Base-by-base conservation (phyloP, 2,113 vertebrate species). In the Elgaria multicarinata region DNA sequence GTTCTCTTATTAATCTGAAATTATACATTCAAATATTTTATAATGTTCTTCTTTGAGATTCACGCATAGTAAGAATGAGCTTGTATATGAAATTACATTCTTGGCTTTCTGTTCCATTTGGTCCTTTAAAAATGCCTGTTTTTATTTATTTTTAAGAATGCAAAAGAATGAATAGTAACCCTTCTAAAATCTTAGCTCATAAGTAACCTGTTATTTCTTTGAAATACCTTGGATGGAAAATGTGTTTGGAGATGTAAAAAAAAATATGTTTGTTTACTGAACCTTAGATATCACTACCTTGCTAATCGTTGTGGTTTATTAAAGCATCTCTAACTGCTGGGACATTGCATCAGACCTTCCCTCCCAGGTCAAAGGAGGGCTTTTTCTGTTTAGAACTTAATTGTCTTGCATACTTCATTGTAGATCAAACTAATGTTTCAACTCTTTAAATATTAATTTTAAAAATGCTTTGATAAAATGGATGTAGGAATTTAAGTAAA, bases 361-460 rank as follows among this genome's bases (percentile, higher is more conserved):
- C 36, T 39, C 67, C 28, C 28, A 71, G 7, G 16, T 39, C n/a
- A 39, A 36, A 36, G 20, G n/a, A 39, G n/a, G 16, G 8, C 26
- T 28, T 74, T 22, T 16, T 20, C n/a, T 5, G n/a, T 3, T 72
- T 31, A 3, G 36, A 58, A 2, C 69, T 53, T 76, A 33, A 4
- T 58, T 87, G 53, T 75, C 66, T 84, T 83, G 20, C 76, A 85
- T 80, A 89, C 87, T 87, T 71, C 71, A n/a, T 36, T 18, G 39
- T 84, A 62, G 0, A 0, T 28, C 2, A 87, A 87, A 92, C 58
- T 50, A 85, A 76, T 2, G n/a, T 4, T 18, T 74, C 4, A 13
- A n/a, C n/a, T 74, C 36, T 74, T 39, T 74, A 20, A 18, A 39
- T 74, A 28, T 14, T 14, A 16, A 3, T 36, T 69, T 69, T 69